Evolutionary conservation across 2,797 vertebrate genomes (phyloP).

Genomic region (Danio choprae): DNA sequence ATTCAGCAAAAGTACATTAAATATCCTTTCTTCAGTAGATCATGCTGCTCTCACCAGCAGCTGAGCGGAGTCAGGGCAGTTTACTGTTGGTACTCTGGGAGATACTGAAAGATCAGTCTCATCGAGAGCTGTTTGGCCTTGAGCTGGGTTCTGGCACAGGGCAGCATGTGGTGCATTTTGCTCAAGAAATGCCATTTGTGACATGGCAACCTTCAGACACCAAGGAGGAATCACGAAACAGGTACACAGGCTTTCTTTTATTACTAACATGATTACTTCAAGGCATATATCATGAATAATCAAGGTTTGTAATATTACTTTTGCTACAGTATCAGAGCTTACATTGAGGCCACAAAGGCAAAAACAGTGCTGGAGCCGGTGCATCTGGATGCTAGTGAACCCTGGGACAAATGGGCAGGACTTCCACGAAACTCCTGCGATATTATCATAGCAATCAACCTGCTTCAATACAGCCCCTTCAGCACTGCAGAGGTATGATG

Average conservation of each 20-base stretch:
- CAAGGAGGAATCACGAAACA: constrained; percentile 70
- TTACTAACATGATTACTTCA: neutral
- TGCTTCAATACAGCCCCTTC: constrained; percentile 78
- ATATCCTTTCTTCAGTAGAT: constrained; percentile 34
- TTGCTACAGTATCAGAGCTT: constrained; percentile 75
- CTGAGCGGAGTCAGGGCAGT: constrained; percentile 76
- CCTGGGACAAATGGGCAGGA: constrained; percentile 78
- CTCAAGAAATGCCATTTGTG: constrained; percentile 74
- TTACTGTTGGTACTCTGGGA: constrained; percentile 73
- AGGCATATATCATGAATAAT: neutral
- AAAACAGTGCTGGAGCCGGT: constrained; percentile 75
- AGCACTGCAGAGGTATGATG: constrained; percentile 72
- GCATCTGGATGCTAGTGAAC: constrained; percentile 74
- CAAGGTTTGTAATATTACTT: neutral
- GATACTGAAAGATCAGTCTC: constrained; percentile 71
- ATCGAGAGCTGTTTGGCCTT: constrained; percentile 72
- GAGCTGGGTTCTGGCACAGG: constrained; percentile 81
- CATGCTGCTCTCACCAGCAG: constrained; percentile 79
- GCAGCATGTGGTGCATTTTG: constrained; percentile 78
- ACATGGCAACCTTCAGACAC: constrained; percentile 81
- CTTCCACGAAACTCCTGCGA: constrained; percentile 71
- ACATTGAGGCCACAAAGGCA: constrained; percentile 72
- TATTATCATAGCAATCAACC: constrained; percentile 73
- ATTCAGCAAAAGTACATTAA: neutral
- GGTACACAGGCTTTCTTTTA: constrained; percentile 53